phyloP scores from a whole-genome alignment of 2,797 vertebrate species.

The Clamator glandarius region DNA sequence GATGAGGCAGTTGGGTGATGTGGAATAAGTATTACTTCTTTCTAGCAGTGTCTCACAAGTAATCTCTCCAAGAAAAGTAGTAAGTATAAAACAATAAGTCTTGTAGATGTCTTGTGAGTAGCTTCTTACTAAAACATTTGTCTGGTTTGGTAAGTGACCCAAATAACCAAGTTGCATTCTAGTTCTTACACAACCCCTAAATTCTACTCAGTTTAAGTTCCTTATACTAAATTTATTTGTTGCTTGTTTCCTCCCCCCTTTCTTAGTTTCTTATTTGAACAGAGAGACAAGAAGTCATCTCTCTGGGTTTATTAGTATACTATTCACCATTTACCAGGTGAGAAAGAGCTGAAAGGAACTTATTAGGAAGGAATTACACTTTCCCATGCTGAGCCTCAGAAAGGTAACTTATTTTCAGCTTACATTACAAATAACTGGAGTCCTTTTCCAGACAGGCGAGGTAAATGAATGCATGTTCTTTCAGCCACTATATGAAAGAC shows the following conservation, averaged over 20 bases:
- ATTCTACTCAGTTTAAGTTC: neutral
- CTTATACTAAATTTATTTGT: neutral
- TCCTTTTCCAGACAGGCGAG: neutral
- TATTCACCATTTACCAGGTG: neutral
- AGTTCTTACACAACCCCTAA: neutral
- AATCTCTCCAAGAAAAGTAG: neutral
- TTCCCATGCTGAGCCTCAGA: neutral
- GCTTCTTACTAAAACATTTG: neutral
- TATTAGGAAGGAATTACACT: neutral
- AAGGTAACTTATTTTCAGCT: slow-evolving; percentile 8
- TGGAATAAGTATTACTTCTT: neutral
- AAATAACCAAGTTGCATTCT: neutral
- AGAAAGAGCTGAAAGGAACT: neutral
- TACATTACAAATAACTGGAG: neutral
- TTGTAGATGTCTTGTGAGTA: neutral
- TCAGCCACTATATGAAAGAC: slow-evolving; percentile 8
- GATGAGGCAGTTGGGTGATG: neutral
- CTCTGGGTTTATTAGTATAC: neutral
- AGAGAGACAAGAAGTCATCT: neutral
- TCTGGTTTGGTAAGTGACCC: neutral
- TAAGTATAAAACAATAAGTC: neutral
- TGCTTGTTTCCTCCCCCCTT: neutral
- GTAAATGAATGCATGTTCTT: slow-evolving; percentile 37
- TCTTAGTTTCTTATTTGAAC: neutral
- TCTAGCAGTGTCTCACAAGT: neutral